A percentile compares a stretch with the other conserved stretches of the same genome.
phyloP scores from a whole-genome alignment of 2,113 vertebrate genomes.

The Uria lomvia region DNA sequence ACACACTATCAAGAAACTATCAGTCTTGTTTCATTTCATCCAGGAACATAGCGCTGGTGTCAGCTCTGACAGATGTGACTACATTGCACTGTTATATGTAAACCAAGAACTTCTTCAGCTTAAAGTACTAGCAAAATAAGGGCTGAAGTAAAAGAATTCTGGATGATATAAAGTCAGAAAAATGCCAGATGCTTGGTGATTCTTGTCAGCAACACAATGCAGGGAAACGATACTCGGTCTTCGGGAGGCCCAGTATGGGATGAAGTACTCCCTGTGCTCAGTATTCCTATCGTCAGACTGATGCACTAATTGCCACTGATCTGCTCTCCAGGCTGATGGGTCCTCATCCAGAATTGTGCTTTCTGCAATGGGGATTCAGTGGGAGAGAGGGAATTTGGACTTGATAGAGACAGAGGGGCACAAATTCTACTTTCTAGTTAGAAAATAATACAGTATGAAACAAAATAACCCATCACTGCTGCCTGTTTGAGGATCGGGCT shows the following conservation, averaged over 20 bases:
- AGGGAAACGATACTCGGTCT: not conserved
- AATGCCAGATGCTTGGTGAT: not conserved
- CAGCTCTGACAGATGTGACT: not conserved
- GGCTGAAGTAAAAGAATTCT: not conserved
- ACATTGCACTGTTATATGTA: not conserved
- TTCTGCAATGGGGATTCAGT: not conserved
- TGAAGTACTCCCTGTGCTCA: not conserved
- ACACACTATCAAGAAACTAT: not conserved
- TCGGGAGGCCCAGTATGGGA: not conserved
- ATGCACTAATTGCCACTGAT: not conserved
- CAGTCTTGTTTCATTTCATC: not conserved
- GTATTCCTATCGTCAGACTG: not conserved
- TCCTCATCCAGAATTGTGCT: not conserved
- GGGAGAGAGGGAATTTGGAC: not conserved
- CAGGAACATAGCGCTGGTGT: not conserved
- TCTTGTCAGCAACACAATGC: not conserved
- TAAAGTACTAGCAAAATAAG: not conserved
- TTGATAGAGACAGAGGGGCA: not conserved
- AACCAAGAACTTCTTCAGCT: not conserved
- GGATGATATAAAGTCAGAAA: not conserved
- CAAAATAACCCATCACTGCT: not conserved
- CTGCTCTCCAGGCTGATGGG: not conserved
- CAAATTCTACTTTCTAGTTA: not conserved
- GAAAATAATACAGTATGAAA: not conserved
- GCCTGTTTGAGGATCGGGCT: not conserved